A percentile compares a stretch with the other conserved stretches of the same genome.
Conservation (phyloP, 2,888 invertebrate genomes). For the Pomacea canaliculata region DNA sequence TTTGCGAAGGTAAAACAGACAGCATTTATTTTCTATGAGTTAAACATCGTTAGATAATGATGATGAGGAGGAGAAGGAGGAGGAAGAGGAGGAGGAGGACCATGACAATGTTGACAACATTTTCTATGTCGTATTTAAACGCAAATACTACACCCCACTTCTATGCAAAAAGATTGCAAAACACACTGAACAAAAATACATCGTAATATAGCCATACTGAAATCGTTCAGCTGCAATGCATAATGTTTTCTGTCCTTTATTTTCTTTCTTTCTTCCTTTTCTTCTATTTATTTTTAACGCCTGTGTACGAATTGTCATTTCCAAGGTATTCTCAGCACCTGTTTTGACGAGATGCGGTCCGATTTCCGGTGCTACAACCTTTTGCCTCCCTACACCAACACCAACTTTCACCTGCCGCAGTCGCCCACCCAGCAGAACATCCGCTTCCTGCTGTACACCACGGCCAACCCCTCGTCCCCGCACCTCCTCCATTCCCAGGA, state of each 20-base stretch:
- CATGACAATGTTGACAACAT: no score
- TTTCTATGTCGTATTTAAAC: no score
- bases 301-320: no score
- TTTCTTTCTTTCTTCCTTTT: not conserved
- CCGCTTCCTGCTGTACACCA: constrained; percentile 21
- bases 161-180: not conserved
- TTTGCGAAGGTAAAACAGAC: not conserved
- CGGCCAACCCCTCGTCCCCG: constrained; percentile 7
- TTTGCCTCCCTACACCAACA: constrained; percentile 30
- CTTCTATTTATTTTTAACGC: not conserved
- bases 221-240: not conserved
- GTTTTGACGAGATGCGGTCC: constrained; percentile 16
- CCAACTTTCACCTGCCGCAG: constrained; percentile 26
- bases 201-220: not conserved
- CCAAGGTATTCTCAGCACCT: constrained; percentile 5
- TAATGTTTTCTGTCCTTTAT: not conserved
- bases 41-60: not conserved
- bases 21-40: not conserved
- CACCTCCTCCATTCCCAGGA: constrained; percentile 16
- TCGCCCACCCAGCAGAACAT: constrained; percentile 22
- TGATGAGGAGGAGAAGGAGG: no score
- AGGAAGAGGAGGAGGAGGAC: no score
- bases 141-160: no score
- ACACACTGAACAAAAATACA: not conserved
- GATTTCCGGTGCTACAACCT: constrained; percentile 22